Evolutionary conservation across 2,113 vertebrate genomes (phyloP), one percentile per base, ranked within the genome.

Genomic region (Sigmodon hispidus): DNA sequence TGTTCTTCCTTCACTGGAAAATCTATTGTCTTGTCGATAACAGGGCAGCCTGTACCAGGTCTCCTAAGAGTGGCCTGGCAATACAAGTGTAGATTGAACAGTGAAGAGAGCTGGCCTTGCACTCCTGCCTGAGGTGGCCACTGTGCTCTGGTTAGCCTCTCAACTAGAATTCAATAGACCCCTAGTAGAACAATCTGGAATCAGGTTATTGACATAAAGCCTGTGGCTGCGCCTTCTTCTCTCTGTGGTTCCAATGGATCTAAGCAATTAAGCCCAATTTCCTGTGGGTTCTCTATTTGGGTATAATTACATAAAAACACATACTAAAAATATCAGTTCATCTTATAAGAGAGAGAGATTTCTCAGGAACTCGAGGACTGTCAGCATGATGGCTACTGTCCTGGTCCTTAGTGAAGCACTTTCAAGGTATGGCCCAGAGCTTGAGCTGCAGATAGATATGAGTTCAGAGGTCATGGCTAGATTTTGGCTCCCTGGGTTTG

Each of bases 361-460:
- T 90, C 88, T 88, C 11, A 69, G 84, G 65, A 48, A n/a, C 84
- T 87, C 29, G 1, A 61, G 36, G 29, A 79, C 0, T 0, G 73
- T 59, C 67, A 12, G 10, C 1, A 1, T 31, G 22, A 81, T 43
- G 10, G 0, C 8, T 16, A 3, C 31, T 52, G 13, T 29, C 50
- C 19, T 87, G 48, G 19, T 55, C 34, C 55, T 84, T 17, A 4
- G 16, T 13, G 48, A 92, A 77, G 67, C 80, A 55, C 29, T 93
- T 84, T n/a, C 0, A 0, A 61, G 61, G 31, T 8, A 45, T 0
- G 9, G 34, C 40, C 16, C 59, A 73, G 31, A 17, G 26, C 26
- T 52, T 22, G 9, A 31, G 7, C 50, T 57, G 1, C 36, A 67
- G 22, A 73, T 1, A 10, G 22, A 73, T 1, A 10, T 17, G 13